These are phyloP conservation scores for Hoplostethus mediterraneus DNA, from an alignment of 2,797 vertebrate genomes.

Conservation along the genomic window DNA sequence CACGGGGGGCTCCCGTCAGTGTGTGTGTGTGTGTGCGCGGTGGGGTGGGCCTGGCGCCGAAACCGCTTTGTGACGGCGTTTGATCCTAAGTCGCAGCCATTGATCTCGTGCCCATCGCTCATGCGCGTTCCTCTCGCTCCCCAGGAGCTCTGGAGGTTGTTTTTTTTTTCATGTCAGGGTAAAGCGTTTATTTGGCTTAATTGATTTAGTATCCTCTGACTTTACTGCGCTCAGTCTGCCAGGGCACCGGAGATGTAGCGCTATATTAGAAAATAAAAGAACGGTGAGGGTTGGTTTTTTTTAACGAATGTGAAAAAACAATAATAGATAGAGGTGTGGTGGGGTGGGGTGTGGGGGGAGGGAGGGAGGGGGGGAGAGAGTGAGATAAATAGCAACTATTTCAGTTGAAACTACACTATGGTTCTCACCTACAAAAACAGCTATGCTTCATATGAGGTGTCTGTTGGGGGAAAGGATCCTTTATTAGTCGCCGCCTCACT, in stretches of 20 bases:
- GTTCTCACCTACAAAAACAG: no score
- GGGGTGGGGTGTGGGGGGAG: not conserved
- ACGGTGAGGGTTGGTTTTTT: no score
- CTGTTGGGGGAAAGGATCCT: not conserved
- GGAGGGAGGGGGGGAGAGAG: not conserved
- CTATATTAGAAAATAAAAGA: not conserved
- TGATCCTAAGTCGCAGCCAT: conserved; percentile 36
- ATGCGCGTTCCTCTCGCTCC: conserved; percentile 23
- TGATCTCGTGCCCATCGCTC: conserved; percentile 39
- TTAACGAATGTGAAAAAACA: not conserved
- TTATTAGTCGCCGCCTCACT: not conserved
- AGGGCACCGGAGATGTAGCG: not conserved
- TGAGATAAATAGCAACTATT: not conserved
- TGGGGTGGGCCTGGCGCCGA: conserved; percentile 18
- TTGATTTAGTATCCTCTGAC: not conserved
- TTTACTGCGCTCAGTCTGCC: not conserved
- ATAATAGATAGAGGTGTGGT: no score
- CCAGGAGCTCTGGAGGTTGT: not conserved
- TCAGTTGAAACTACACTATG: not conserved
- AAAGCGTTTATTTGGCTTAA: conserved; percentile 10
- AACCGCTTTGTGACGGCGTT: conserved; percentile 31
- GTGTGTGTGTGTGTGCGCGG: no score
- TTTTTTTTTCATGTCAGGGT: conserved; percentile 12
- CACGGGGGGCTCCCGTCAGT: conserved; percentile 35
- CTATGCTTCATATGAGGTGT: not conserved